Base-by-base conservation (phyloP, 2,797 vertebrate genomes). In the Sebastes taczanowskii region DNA sequence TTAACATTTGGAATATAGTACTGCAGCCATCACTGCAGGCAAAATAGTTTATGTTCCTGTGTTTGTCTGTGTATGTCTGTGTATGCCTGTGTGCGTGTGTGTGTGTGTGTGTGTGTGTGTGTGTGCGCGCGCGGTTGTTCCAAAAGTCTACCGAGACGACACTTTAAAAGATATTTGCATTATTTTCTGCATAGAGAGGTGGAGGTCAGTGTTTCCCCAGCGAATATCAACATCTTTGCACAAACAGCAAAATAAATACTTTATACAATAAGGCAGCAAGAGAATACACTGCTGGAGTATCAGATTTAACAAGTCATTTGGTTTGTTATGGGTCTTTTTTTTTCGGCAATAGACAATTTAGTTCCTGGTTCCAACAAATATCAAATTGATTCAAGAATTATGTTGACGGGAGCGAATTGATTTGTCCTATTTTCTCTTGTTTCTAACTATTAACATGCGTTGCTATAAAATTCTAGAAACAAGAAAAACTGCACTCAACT, bases 1-100 rank as follows among this genome's bases (percentile, higher is more conserved):
- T 93, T 86, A 94, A 88, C 86, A 83, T 88, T 86, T 89, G 83
- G 88, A 92, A 86, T 81, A 84, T 62, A 71, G 83, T n/a, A 56
- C 81, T 74, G 84, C 88, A 77, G 74, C 80, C 74, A 83, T 77
- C 85, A 87, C 88, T 90, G 82, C 89, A 86, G 83, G 90, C 85
- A 86, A 89, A 92, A 79, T 72, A 88, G 85, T 80, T 82, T 74
- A 87, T 74, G 81, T 80, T 56, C 25, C 34, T 29, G 25, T 81
- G 56, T 90, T 79, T 86, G 18, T 29, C 8, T 67, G 46, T 18
- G n/a, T 75, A 42, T 59, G 27, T 14, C 38, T 56, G 71, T 60
- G n/a, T n/a, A n/a, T n/a, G n/a, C n/a, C n/a, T 16, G n/a, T 72
- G 34, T 59, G 34, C 52, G 71, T 56, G 49, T 70, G 60, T 68